Base-by-base conservation (phyloP, 2,888 invertebrate genomes). In the Synergus laeviventris region DNA sequence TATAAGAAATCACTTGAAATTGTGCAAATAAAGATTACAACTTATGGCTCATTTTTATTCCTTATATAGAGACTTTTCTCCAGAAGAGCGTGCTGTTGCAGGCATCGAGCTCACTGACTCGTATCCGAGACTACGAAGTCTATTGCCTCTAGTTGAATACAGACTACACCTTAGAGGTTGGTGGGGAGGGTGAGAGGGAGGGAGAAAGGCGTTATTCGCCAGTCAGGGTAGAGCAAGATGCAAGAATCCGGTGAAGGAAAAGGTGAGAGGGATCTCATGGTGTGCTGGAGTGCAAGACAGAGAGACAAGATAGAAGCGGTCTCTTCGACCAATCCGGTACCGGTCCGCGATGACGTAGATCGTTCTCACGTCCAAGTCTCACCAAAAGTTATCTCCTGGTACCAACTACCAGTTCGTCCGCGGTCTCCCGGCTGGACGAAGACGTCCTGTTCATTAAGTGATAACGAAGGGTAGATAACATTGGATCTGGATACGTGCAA, bases 361-460 rank as follows among this genome's bases (percentile, higher is more conserved):
- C 86, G 76, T 73, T 74, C 75, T 62, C 75, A 75, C 75, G 77
- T 74, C 49, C 78, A 64, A 77, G 73, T 79, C 89, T 87, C 87
- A 84, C 87, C 81, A 86, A 88, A 88, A 88, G 84, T 86, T 84
- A 83, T 85, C 82, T 80, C 84, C 83, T 83, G 85, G 86, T 86
- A 84, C 82, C 88, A 90, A 90, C 90, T 86, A 84, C 82, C 88
- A 90, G 90, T 90, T 87, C 87, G 89, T 90, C 87, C 90, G 89
- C 88, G 89, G 88, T 88, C 89, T 89, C 88, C 88, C 88, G 88
- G 82, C 85, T 88, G 88, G 87, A 88, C 88, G 89, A 86, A 75
- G 74, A 74, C 80, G 81, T 75, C 81, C 74, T 79, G 81, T 81
- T 81, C 82, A 86, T 86, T 85, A 83, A 81, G 85, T 85, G 85